A percentile compares a stretch with the other conserved stretches of the same genome.
Conservation (phyloP, 2,113 vertebrate species). For the Hyla sarda region DNA sequence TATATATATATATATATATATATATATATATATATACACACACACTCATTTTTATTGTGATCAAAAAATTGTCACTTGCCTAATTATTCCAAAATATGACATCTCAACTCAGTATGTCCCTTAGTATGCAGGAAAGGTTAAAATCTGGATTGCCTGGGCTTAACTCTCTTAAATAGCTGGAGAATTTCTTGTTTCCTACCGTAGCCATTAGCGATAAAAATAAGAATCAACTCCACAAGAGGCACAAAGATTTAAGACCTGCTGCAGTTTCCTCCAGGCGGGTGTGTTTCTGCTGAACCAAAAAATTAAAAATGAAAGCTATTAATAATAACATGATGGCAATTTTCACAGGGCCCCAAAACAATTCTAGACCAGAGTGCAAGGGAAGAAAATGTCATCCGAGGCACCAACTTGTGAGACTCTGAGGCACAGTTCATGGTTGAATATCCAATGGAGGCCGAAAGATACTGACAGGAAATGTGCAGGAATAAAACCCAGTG, state of each 20-base stretch:
- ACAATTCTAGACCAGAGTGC: slow-evolving; percentile 8
- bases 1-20: too few relatives aligned
- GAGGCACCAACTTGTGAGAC: slow-evolving; percentile 25
- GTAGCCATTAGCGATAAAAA: slow-evolving; percentile 38
- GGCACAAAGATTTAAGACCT: slow-evolving; percentile 50
- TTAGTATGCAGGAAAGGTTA: neutral
- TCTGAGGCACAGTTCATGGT: slow-evolving; percentile 44
- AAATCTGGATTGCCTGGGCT: neutral
- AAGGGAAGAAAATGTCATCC: slow-evolving; percentile 14
- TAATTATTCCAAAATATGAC: neutral
- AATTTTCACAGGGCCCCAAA: slow-evolving; percentile 46
- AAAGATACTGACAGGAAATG: slow-evolving; percentile 43
- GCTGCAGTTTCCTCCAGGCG: slow-evolving; percentile 45
- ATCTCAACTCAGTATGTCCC: neutral
- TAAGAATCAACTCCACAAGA: slow-evolving; percentile 43
- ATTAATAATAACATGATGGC: slow-evolving; percentile 58
- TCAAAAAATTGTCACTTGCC: too few relatives aligned
- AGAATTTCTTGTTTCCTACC: slow-evolving; percentile 5
- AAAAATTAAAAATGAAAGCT: slow-evolving; percentile 59
- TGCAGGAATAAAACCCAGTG: neutral
- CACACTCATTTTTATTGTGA: too few relatives aligned
- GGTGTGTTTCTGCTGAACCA: slow-evolving; percentile 56
- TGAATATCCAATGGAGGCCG: slow-evolving; percentile 51
- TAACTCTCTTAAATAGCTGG: neutral
- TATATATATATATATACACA: too few relatives aligned